These are phyloP conservation scores for Dicrurus megarhynchus DNA, from an alignment of 2,113 vertebrate species.

Conservation along the genomic window DNA sequence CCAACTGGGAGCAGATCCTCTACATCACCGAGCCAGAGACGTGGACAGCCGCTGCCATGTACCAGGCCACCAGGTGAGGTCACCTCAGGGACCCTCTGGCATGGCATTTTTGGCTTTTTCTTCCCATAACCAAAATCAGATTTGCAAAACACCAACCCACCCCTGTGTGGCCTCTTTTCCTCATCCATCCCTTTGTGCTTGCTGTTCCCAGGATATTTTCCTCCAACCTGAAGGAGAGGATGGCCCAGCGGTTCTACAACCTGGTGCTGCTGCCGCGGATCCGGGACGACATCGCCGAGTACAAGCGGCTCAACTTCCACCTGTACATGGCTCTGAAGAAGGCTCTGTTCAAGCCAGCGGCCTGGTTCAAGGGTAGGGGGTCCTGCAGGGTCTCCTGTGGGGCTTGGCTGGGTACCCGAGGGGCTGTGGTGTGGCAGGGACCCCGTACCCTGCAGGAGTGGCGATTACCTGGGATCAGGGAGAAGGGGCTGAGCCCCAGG, in stretches of 20 bases:
- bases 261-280: slow-evolving; percentile 90
- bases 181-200: fast-evolving
- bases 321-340: slow-evolving; percentile 96
- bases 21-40: slow-evolving; percentile 92
- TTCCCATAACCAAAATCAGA: background rate
- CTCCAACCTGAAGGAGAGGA: slow-evolving; percentile 93
- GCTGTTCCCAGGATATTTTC: slow-evolving; percentile 87
- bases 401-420: background rate
- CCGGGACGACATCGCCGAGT: slow-evolving; percentile 91
- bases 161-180: fast-evolving
- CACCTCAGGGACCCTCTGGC: background rate
- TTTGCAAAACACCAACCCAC: fast-evolving
- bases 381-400: background rate
- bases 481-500: background rate
- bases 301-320: slow-evolving; percentile 95
- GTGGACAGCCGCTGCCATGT: slow-evolving; percentile 96
- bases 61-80: slow-evolving; percentile 91
- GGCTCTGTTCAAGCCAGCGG: slow-evolving; percentile 94
- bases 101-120: background rate
- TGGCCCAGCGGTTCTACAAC: slow-evolving; percentile 97
- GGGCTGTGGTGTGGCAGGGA: fast-evolving
- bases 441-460: background rate
- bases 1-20: slow-evolving; percentile 97
- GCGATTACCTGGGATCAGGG: background rate
- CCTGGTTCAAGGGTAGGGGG: slow-evolving; percentile 94